These are phyloP conservation scores for Hemaris fuciformis DNA, from an alignment of 2,888 invertebrate genomes.

Conservation along the genomic window DNA sequence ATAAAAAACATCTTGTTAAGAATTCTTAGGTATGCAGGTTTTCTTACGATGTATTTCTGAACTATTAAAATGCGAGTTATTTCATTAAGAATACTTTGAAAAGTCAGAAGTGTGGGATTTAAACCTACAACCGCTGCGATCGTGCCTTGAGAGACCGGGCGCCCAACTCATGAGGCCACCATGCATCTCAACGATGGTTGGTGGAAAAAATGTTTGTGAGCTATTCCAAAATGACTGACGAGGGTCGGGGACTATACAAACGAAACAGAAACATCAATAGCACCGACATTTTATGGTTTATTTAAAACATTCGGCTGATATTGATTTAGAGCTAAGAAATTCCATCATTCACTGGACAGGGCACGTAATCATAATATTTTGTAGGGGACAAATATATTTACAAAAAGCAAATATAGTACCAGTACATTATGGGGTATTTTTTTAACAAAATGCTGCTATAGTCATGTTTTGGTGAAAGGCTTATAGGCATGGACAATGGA, in stretches of 20 bases:
- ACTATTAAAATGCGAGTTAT: too few species aligned
- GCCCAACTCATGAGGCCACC: too few species aligned
- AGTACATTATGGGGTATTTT: background rate
- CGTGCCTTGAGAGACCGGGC: too few species aligned
- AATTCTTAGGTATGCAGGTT: too few species aligned
- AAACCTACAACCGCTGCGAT: too few species aligned
- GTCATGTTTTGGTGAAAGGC: background rate
- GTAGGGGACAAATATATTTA: background rate
- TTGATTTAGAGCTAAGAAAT: conserved; percentile 15
- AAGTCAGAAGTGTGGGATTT: too few species aligned
- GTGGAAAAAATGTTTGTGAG: background rate
- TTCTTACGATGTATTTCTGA: too few species aligned
- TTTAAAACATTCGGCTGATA: conserved; percentile 14
- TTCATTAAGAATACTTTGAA: too few species aligned
- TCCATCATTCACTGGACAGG: conserved; percentile 12
- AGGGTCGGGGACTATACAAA: background rate
- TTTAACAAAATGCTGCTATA: too few species aligned
- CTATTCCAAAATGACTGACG: background rate
- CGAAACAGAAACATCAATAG: background rate
- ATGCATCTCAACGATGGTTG: too few species aligned
- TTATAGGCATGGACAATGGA: too few species aligned
- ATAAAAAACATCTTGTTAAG: too few species aligned
- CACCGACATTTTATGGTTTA: conserved; percentile 3
- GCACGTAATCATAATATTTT: conserved; percentile 7
- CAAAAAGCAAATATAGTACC: background rate